A percentile compares a stretch with the other conserved stretches of the same genome.
Conservation (phyloP, 2,888 invertebrate species). For the Heteromurus nitidus region DNA sequence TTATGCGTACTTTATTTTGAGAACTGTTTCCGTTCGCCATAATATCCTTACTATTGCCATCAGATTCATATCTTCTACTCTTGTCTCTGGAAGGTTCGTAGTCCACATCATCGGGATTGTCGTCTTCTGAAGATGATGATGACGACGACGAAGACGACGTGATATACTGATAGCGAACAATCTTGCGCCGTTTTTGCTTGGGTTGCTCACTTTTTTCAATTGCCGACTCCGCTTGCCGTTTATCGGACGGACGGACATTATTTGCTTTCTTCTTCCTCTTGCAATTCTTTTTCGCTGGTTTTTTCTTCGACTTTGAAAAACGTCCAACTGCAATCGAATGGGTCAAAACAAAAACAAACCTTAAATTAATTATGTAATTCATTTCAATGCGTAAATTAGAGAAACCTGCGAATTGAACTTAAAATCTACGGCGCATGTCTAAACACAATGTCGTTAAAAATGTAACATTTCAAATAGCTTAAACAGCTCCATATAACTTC, state of each 20-base stretch:
- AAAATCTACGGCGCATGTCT: too few relatives aligned
- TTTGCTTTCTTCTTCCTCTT: background rate
- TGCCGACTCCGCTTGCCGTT: background rate
- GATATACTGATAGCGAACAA: background rate
- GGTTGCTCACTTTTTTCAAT: background rate
- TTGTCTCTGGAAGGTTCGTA: background rate
- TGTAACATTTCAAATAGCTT: background rate
- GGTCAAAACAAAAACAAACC: background rate
- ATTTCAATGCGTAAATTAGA: background rate
- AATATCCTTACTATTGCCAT: too few relatives aligned
- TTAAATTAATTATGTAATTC: background rate
- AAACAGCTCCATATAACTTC: background rate
- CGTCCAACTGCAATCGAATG: constrained; percentile 17
- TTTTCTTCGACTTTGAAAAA: constrained; percentile 5
- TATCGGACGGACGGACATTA: background rate
- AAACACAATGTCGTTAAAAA: background rate
- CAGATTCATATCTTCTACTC: background rate
- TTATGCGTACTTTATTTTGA: background rate
- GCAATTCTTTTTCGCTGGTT: background rate
- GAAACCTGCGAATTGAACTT: background rate
- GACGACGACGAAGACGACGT: constrained; percentile 1
- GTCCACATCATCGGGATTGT: background rate
- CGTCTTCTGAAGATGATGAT: background rate
- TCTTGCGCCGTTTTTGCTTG: background rate
- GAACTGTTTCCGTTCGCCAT: background rate